Percentiles rank a stretch among this genome's conserved stretches.
phyloP scores from a whole-genome alignment of 1,140 invertebrate genomes.

The Lordiphosa mommai region DNA sequence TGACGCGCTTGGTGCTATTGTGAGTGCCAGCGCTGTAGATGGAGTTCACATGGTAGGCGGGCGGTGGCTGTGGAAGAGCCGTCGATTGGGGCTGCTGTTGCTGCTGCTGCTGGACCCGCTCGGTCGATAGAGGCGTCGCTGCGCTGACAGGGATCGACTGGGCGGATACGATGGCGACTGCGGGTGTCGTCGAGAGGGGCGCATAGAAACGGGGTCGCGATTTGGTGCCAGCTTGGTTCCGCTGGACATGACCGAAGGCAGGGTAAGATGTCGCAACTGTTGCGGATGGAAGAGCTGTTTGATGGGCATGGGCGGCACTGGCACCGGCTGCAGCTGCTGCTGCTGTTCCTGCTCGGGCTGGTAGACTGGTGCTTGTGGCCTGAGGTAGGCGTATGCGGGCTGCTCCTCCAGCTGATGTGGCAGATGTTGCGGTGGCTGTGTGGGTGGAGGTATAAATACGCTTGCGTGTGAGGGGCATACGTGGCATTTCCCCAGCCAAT shows the following conservation, averaged over 20 bases:
- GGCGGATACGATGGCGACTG: slow-evolving; percentile 10
- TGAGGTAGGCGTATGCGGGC: slow-evolving; percentile 53
- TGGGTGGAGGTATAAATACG: slow-evolving; percentile 78
- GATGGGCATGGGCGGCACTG: slow-evolving; percentile 69
- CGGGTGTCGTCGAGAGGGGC: slow-evolving; percentile 35
- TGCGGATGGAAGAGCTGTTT: slow-evolving; percentile 76
- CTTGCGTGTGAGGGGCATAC: slow-evolving; percentile 72
- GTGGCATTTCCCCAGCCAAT: slow-evolving; percentile 59
- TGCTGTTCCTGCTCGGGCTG: slow-evolving; percentile 44
- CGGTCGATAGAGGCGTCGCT: slow-evolving; percentile 53
- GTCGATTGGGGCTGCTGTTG: slow-evolving; percentile 48
- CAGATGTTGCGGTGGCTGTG: slow-evolving; percentile 46
- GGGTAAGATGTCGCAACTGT: slow-evolving; percentile 50
- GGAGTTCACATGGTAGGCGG: slow-evolving; percentile 53
- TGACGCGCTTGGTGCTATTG: slow-evolving; percentile 82
- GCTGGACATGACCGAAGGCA: slow-evolving; percentile 25
- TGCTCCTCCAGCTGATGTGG: slow-evolving; percentile 39
- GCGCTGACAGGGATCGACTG: slow-evolving; percentile 20
- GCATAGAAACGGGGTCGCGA: slow-evolving; percentile 70
- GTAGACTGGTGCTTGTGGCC: slow-evolving; percentile 48
- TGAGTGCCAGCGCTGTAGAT: slow-evolving; percentile 25
- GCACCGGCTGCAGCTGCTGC: slow-evolving; percentile 22
- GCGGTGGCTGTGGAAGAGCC: slow-evolving; percentile 41
- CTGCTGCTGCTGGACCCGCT: slow-evolving; percentile 29
- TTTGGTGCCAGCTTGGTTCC: slow-evolving; percentile 27